A percentile compares a stretch with the other conserved stretches of the same genome.
These are phyloP conservation scores for Microcebus ravelobensis DNA, from an alignment of 2,113 vertebrate species.

Conservation along the genomic window DNA sequence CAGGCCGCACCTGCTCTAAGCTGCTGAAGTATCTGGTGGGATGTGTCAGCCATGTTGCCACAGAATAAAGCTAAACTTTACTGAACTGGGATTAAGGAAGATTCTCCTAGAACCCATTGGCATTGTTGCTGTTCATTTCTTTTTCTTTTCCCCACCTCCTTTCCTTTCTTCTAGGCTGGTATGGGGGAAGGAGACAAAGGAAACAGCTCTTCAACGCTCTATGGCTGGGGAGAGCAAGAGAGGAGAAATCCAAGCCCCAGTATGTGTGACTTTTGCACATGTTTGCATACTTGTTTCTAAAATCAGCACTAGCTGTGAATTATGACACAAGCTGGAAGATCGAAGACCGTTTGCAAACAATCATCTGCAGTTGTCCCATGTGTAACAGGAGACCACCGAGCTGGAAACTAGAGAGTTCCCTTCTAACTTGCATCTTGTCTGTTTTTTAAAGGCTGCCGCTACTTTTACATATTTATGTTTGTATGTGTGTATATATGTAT, in stretches of 20 bases:
- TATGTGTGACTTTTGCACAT: neutral
- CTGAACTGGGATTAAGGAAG: slow-evolving; percentile 62
- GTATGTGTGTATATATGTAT: neutral
- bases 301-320: neutral
- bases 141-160: neutral
- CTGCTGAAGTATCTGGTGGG: slow-evolving; percentile 3
- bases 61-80: slow-evolving; percentile 77
- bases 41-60: slow-evolving; percentile 72
- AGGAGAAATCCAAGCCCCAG: neutral
- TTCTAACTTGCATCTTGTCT: accelerated
- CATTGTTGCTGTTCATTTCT: neutral
- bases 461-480: neutral
- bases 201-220: neutral
- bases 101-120: slow-evolving; percentile 73
- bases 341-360: neutral
- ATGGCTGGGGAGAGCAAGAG: neutral
- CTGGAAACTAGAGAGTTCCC: neutral
- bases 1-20: slow-evolving; percentile 67
- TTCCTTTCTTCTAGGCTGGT: neutral
- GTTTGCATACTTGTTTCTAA: slow-evolving; percentile 47
- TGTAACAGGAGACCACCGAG: neutral
- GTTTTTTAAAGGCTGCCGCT: neutral
- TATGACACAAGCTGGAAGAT: accelerated
- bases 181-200: neutral
- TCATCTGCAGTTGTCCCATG: neutral